phyloP scores from a whole-genome alignment of 2,113 vertebrate species.

The Ceyx melanurus region DNA sequence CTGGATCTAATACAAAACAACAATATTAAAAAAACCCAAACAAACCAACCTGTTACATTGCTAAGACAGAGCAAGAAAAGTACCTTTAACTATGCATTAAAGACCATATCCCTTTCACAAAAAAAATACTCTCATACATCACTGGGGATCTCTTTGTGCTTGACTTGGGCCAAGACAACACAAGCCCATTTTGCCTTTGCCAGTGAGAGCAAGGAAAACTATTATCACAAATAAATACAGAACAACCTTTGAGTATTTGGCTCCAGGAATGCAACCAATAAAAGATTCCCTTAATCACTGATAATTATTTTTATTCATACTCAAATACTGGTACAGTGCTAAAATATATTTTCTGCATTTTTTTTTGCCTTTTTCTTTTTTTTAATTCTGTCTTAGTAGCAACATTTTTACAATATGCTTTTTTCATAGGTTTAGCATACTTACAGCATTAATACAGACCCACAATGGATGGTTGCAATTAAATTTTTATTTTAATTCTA shows the following conservation, averaged over 20 bases:
- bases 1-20: neutral
- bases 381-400: neutral
- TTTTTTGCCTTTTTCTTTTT: neutral
- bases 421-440: neutral
- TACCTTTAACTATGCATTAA: neutral
- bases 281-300: neutral
- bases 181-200: neutral
- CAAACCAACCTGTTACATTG: neutral
- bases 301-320: neutral
- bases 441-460: neutral
- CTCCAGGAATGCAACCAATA: neutral
- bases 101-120: neutral
- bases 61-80: neutral
- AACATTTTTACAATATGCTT: neutral
- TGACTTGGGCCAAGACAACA: neutral
- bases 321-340: neutral
- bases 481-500: neutral
- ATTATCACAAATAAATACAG: neutral
- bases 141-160: neutral
- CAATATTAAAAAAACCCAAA: neutral
- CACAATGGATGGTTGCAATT: neutral
- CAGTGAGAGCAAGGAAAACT: neutral
- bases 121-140: neutral
- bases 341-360: neutral
- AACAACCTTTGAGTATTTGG: neutral